Base-by-base conservation (phyloP, 2,113 vertebrate genomes). In the Oxyruncus cristatus region DNA sequence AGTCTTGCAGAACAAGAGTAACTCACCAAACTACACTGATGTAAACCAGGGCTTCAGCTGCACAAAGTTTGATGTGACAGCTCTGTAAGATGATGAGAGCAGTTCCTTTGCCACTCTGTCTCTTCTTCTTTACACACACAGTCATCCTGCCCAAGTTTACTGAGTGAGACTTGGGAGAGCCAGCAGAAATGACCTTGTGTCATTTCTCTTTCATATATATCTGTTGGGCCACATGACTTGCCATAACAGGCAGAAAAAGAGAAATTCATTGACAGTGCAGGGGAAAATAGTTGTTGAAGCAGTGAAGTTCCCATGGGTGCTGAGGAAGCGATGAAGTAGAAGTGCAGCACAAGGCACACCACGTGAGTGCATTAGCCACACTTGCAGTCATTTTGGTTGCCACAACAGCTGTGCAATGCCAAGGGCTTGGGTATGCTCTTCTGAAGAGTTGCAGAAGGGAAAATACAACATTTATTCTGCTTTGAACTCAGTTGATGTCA, bases 171-270 rank as follows among this genome's bases (percentile, higher is more conserved):
- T 56, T 30, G 5, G 55, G 63, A 41, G 78, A 67, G 37, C 41
- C 74, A 7, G 15, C 13, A 39, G 58, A 92, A 95, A 77, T 1
- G 4, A 50, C 49, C 21, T 55, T 91, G 55, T n/a, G 19, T 93
- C 20, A 49, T 83, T 95, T 71, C 68, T 88, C 33, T 89, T 79
- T 52, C 70, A 18, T 42, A n/a, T 75, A 37, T 63, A 18, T 67
- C 76, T 93, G 21, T 74, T 73, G 67, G 59, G 41, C 61, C 65
- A 63, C 72, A 44, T 62, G 76, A 77, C 53, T 47, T 55, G 33
- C 42, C 58, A 92, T 75, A 77, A 94, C 94, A 89, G 76, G 50
- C 73, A 95, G 87, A 88, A 90, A 86, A 94, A 72, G 74, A 74
- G 66, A 95, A 96, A 85, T 53, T 88, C 70, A 33, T 67, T 89